Evolutionary conservation across 2,797 vertebrate genomes (phyloP).

Genomic region (Manis javanica): DNA sequence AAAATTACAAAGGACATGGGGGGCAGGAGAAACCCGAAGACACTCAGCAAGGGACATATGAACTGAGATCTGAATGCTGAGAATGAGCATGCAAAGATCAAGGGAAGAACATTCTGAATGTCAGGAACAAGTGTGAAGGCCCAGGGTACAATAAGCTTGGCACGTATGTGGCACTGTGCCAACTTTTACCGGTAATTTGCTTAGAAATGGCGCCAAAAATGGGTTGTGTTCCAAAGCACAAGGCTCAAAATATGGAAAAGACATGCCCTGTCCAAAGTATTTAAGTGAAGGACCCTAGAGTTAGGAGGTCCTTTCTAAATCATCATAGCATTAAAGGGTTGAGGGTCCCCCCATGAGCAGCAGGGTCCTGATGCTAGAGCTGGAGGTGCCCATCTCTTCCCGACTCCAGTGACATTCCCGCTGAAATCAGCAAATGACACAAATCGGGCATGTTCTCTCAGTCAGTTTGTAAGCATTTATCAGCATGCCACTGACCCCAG

Average conservation of each 20-base stretch:
- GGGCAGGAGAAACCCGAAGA: background rate
- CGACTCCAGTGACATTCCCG: background rate
- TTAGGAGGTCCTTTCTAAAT: background rate
- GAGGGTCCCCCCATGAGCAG: fast-evolving
- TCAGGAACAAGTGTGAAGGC: background rate
- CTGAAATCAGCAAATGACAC: background rate
- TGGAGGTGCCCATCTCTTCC: background rate
- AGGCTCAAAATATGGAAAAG: background rate
- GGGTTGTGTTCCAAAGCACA: background rate
- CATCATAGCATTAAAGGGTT: background rate
- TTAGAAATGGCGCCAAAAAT: background rate
- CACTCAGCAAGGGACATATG: background rate
- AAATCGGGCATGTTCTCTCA: background rate
- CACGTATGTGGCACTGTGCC: background rate
- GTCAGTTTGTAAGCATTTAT: background rate
- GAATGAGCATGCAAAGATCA: background rate
- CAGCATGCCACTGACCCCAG: background rate
- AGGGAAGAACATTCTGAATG: background rate
- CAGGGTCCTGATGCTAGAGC: background rate
- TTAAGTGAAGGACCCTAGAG: background rate
- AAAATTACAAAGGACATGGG: background rate
- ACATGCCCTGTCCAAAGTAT: background rate
- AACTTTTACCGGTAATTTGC: background rate
- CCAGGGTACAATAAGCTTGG: too few species aligned
- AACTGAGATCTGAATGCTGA: background rate